Evolutionary conservation across 2,113 vertebrate species (phyloP).

Genomic region (Arizona elegans): DNA sequence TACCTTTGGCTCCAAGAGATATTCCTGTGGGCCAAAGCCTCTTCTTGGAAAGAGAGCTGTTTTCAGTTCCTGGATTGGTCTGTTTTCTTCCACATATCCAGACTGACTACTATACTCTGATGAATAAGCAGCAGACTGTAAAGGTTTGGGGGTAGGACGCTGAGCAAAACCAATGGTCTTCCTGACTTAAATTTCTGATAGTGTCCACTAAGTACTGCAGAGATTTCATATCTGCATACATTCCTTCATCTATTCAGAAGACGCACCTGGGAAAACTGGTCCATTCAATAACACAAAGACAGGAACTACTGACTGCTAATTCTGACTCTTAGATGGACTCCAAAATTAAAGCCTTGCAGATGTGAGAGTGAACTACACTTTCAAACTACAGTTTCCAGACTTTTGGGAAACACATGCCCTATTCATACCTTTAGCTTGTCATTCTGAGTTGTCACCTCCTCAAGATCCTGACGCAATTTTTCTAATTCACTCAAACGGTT

Average conservation of each 20-base stretch:
- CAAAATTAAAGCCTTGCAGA: background rate
- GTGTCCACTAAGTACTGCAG: background rate
- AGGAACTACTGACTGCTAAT: too few species aligned
- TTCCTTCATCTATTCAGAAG: background rate
- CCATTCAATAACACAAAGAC: background rate
- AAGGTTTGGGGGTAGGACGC: background rate
- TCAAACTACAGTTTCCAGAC: background rate
- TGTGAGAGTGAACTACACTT: background rate
- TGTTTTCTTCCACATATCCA: background rate
- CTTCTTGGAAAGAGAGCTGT: background rate
- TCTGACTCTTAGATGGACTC: background rate
- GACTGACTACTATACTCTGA: background rate
- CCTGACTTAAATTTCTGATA: background rate
- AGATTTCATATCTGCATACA: background rate
- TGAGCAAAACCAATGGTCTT: background rate
- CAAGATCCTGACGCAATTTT: conserved; percentile 88
- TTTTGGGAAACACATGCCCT: background rate
- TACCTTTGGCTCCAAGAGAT: background rate
- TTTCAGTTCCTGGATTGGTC: background rate
- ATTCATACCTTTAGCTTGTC: conserved; percentile 82
- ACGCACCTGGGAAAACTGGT: background rate
- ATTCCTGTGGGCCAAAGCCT: background rate
- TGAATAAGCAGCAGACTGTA: background rate
- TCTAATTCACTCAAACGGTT: conserved; percentile 89
- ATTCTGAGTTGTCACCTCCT: conserved; percentile 86